Percentiles rank a stretch among this genome's conserved stretches.
Evolutionary conservation across 2,888 invertebrate species (phyloP).

Genomic region (Lysandra bellargus): DNA sequence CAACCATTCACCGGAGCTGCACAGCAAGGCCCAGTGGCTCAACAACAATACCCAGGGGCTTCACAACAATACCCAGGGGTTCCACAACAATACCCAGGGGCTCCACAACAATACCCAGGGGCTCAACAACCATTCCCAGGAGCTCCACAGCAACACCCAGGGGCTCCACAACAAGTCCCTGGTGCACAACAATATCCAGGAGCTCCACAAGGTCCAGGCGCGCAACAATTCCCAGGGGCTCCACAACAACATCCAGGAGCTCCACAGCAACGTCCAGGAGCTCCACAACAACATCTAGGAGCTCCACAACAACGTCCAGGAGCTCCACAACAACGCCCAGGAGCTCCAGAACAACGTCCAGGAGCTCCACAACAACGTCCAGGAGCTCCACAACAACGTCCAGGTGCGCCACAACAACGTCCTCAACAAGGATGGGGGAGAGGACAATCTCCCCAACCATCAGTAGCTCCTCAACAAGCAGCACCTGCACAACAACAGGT

Average conservation of each 20-base stretch:
- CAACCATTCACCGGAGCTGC: slow-evolving; percentile 30
- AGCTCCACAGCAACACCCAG: slow-evolving; percentile 18
- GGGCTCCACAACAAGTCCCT: not conserved
- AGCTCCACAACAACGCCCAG: not conserved
- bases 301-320: slow-evolving; percentile 18
- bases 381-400: slow-evolving; percentile 2
- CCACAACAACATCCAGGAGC: slow-evolving; percentile 31
- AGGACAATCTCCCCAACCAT: slow-evolving; percentile 29
- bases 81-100: not conserved
- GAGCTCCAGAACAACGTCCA: slow-evolving; percentile 27
- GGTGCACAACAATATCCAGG: not conserved
- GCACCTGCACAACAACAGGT: not conserved
- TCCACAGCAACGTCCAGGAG: slow-evolving; percentile 16
- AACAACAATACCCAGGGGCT: not conserved
- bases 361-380: slow-evolving; percentile 32
- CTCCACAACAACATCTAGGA: not conserved
- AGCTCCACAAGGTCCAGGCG: not conserved
- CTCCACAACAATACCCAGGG: not conserved
- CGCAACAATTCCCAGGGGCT: not conserved
- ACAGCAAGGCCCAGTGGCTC: not conserved
- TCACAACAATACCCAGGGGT: not conserved
- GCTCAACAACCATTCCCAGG: not conserved
- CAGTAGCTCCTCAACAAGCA: not conserved
- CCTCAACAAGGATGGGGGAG: slow-evolving; percentile 1
- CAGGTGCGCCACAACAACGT: slow-evolving; percentile 1